These are phyloP conservation scores for Euwallacea fornicatus DNA, from an alignment of 1,140 invertebrate species.

Conservation along the genomic window DNA sequence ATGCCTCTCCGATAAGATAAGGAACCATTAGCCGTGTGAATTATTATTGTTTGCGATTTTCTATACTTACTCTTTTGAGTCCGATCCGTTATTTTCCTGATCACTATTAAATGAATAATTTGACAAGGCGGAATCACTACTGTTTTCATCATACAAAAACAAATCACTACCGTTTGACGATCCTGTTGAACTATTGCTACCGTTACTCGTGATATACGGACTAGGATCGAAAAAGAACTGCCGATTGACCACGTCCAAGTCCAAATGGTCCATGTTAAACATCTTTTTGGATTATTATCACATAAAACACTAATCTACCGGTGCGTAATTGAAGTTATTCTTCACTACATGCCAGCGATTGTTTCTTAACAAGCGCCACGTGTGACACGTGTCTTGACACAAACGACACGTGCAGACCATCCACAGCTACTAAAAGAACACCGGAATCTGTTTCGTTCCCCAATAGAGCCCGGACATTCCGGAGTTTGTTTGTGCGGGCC, in stretches of 20 bases:
- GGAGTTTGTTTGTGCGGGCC: slow-evolving; percentile 29
- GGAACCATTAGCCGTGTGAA: too few relatives aligned
- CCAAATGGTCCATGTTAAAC: slow-evolving; percentile 59
- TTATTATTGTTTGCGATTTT: not conserved
- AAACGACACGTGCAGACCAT: slow-evolving; percentile 27
- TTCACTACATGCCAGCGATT: not conserved
- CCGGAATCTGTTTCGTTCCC: slow-evolving; percentile 13
- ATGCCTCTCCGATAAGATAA: too few relatives aligned
- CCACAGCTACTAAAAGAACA: slow-evolving; percentile 20
- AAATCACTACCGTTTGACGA: slow-evolving; percentile 54
- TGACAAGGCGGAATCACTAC: slow-evolving; percentile 58
- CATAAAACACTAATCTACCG: too few relatives aligned
- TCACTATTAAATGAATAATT: slow-evolving; percentile 60
- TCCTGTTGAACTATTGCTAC: slow-evolving; percentile 48
- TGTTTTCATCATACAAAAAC: slow-evolving; percentile 59
- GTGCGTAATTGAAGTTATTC: too few relatives aligned
- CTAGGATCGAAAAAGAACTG: slow-evolving; percentile 60
- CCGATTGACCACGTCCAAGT: slow-evolving; percentile 58
- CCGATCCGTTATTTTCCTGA: slow-evolving; percentile 58
- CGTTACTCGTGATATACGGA: slow-evolving; percentile 52
- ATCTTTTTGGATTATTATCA: slow-evolving; percentile 12
- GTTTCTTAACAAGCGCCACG: slow-evolving; percentile 12
- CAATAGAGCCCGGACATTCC: slow-evolving; percentile 14
- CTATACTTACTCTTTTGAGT: slow-evolving; percentile 53
- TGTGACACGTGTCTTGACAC: slow-evolving; percentile 10